Conservation (phyloP, 2,888 invertebrate genomes). For the Drosophila rubida region DNA sequence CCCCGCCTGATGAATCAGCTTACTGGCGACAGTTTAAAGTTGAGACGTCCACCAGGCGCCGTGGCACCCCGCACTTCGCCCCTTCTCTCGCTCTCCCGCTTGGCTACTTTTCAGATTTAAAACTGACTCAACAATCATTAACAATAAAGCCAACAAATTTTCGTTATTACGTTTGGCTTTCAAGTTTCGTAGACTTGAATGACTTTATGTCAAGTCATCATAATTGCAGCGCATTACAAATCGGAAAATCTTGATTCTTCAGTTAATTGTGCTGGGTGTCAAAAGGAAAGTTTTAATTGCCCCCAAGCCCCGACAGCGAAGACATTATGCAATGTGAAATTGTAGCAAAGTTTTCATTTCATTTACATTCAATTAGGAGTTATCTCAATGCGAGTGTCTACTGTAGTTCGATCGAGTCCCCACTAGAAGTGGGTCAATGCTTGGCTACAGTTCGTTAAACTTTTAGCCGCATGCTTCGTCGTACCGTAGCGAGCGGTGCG, state of each 20-base stretch:
- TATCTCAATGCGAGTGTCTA: neutral
- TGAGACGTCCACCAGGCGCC: conserved; percentile 46
- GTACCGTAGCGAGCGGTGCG: conserved; percentile 26
- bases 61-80: neutral
- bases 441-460: conserved; percentile 58
- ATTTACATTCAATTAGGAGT: neutral
- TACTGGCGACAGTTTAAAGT: conserved; percentile 62
- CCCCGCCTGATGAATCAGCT: conserved; percentile 67
- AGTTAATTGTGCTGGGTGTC: conserved; percentile 5
- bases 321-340: conserved; percentile 24
- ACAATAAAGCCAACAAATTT: conserved; percentile 35
- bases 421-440: conserved; percentile 41
- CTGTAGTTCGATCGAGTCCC: neutral
- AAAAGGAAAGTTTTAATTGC: conserved; percentile 25
- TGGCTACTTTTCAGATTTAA: conserved; percentile 31
- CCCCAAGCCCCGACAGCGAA: neutral
- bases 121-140: conserved; percentile 41
- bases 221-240: conserved; percentile 35
- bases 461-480: conserved; percentile 5
- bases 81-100: neutral
- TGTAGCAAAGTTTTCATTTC: neutral
- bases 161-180: conserved; percentile 43
- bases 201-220: conserved; percentile 14
- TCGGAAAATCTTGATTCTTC: neutral
- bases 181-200: conserved; percentile 16